Evolutionary conservation across 2,888 invertebrate genomes (phyloP), one percentile per base, ranked within the genome.

Genomic region (Lymantria dispar): DNA sequence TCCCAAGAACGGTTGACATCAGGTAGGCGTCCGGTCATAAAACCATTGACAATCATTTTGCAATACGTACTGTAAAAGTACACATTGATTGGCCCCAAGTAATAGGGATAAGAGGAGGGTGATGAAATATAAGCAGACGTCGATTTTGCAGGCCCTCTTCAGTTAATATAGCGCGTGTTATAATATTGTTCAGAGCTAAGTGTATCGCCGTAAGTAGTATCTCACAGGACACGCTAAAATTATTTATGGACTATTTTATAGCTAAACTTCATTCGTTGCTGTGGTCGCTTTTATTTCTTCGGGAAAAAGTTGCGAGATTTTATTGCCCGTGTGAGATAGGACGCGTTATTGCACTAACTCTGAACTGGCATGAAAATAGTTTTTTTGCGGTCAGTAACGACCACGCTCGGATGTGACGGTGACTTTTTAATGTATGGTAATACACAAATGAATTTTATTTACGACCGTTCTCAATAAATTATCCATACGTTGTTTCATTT

Each of bases 221-320:
- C 83, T 77, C 85, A 76, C 75, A 80, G 81, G 82, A 76, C 80
- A 81, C 80, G 78, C 80, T 78, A 80, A 87, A 78, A 88, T 88
- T 88, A 90, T 91, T 91, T 90, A 90, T 89, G 83, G 80, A 73
- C 78, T 84, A 78, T 83, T 91, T 91, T 91, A 91, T 91, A 85
- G 88, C 86, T 78, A 80, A 91, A 91, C 88, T 91, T 90, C 87
- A 89, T 85, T 87, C 90, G 82, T 80, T 83, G 83, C 86, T 87
- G 91, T 78, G 89, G 91, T 88, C 77, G 86, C 85, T 83, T 87
- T 88, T 90, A 89, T 89, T 85, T 85, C 76, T 87, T 83, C 80
- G 83, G 75, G 87, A 83, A 88, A 89, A 90, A 90, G 87, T 91
- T 89, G 85, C 61, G 75, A 80, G 85, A 77, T 84, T 90, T 90